Conservation (phyloP, 2,113 vertebrate genomes). For the Mus spicilegus region DNA sequence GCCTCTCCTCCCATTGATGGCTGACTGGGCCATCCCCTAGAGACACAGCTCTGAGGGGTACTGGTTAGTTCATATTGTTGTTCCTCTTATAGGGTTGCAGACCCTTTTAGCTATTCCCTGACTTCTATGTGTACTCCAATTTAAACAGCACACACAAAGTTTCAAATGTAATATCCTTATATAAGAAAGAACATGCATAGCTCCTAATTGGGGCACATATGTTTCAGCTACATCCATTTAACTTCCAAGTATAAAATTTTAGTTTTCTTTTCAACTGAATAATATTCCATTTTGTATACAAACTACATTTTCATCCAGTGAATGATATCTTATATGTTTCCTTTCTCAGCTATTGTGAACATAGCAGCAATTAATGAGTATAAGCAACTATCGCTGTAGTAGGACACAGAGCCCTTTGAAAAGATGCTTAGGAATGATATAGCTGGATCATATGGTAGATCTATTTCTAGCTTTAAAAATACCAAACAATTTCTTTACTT, state of each 20-base stretch:
- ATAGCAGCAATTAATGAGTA: neutral
- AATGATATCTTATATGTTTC: neutral
- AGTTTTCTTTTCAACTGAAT: neutral
- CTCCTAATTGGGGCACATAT: neutral
- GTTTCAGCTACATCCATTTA: neutral
- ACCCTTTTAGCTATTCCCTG: neutral
- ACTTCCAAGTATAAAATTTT: neutral
- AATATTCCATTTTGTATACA: neutral
- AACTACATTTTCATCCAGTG: too few relatives aligned
- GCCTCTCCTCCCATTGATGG: too few relatives aligned
- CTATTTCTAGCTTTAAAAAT: neutral
- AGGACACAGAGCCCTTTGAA: neutral
- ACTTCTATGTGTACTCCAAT: neutral
- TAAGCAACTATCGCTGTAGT: neutral
- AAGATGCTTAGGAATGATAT: neutral
- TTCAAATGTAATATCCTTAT: neutral
- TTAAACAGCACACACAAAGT: neutral
- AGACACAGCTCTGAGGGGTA: too few relatives aligned
- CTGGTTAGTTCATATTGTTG: too few relatives aligned
- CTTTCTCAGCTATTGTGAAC: neutral
- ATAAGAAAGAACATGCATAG: neutral
- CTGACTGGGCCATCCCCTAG: too few relatives aligned
- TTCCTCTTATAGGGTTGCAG: too few relatives aligned
- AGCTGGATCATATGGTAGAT: neutral
- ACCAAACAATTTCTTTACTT: neutral